Conservation (phyloP, 2,797 vertebrate species). For the Nyctibius grandis region DNA sequence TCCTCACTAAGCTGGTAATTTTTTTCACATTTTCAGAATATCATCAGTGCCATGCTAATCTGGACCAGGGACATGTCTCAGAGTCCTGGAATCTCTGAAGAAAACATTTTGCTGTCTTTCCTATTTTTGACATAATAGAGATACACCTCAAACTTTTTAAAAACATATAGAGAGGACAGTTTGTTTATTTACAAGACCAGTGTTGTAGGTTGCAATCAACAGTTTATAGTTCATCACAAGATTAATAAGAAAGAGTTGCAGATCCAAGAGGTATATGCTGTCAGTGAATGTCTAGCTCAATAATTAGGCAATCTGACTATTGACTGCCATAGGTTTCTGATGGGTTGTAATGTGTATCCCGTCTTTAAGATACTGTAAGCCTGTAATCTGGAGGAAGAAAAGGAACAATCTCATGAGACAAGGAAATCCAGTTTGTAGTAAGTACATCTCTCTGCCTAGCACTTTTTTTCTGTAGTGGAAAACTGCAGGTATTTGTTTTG, state of each 20-base stretch:
- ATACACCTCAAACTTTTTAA: neutral
- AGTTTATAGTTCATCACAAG: neutral
- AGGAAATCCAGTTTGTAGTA: neutral
- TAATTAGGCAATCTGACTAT: neutral
- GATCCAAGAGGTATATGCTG: neutral
- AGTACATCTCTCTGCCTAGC: neutral
- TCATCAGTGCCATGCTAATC: neutral
- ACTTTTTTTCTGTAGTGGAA: neutral
- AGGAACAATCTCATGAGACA: neutral
- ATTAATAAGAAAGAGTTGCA: neutral
- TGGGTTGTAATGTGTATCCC: neutral
- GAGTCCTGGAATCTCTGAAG: neutral
- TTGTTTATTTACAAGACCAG: neutral
- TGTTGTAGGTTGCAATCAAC: neutral
- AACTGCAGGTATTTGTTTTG: conserved; percentile 39
- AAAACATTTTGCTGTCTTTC: neutral
- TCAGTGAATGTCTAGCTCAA: neutral
- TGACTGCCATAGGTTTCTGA: neutral
- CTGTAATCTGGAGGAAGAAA: neutral
- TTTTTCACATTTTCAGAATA: neutral
- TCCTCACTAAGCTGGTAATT: neutral
- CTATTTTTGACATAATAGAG: neutral
- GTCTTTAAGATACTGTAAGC: neutral
- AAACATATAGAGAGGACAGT: neutral
- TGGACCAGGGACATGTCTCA: neutral